phyloP scores from a whole-genome alignment of 2,113 vertebrate species.

The Dipodomys stephensi region DNA sequence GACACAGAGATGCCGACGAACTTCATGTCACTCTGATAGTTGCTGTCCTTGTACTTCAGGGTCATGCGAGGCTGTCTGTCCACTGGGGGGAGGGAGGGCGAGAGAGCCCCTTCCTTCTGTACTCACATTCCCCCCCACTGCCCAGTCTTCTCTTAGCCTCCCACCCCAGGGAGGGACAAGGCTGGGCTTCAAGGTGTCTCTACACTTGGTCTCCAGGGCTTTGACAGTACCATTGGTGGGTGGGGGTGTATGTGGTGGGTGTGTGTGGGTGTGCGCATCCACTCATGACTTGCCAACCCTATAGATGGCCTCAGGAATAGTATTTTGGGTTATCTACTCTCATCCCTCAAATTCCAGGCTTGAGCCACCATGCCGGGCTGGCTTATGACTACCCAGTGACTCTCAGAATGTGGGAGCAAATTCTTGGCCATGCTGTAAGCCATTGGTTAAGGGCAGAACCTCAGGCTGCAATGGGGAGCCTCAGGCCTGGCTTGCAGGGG shows the following conservation, averaged over 20 bases:
- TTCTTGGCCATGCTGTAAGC: not conserved
- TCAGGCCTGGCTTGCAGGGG: not conserved
- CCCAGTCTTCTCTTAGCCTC: not conserved
- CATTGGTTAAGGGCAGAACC: not conserved
- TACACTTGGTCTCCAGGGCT: too few relatives aligned
- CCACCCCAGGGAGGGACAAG: not conserved
- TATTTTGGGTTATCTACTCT: not conserved
- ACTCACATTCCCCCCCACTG: too few relatives aligned
- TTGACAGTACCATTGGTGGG: not conserved
- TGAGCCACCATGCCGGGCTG: too few relatives aligned
- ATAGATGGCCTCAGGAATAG: not conserved
- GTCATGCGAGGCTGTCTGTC: slow-evolving; percentile 52
- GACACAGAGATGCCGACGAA: not conserved
- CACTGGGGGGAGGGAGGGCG: not conserved
- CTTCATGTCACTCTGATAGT: fast-evolving
- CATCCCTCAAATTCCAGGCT: too few relatives aligned
- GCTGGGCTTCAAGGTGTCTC: not conserved
- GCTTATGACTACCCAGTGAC: too few relatives aligned
- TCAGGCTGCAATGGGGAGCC: not conserved
- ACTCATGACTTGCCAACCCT: not conserved
- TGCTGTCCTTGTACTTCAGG: not conserved
- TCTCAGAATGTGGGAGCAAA: not conserved
- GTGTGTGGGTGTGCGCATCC: not conserved
- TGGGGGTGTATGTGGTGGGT: too few relatives aligned
- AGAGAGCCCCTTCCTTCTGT: not conserved